phyloP scores from a whole-genome alignment of 2,888 invertebrate genomes.

The Eutolmus rufibarbis region DNA sequence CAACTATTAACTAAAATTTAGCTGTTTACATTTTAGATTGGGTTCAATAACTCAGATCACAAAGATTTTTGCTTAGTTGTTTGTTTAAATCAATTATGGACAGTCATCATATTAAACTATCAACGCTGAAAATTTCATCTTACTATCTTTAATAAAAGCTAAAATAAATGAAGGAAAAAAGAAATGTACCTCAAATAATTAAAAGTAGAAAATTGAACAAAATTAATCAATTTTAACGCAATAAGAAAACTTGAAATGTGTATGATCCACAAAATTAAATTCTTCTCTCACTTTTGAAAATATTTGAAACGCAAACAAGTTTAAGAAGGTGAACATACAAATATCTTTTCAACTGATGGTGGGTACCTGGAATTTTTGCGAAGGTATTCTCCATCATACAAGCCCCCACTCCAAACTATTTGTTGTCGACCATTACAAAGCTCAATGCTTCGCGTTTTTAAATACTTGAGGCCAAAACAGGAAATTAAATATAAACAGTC shows the following conservation, averaged over 20 bases:
- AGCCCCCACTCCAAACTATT: neutral
- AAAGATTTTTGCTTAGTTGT: no score
- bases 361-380: neutral
- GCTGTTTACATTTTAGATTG: neutral
- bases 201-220: neutral
- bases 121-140: no score
- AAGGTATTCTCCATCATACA: neutral
- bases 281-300: neutral
- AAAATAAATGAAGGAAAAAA: no score
- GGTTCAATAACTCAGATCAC: neutral
- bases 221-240: neutral
- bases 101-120: no score
- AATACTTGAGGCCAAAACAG: neutral
- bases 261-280: neutral
- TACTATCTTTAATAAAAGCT: no score
- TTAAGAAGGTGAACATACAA: neutral
- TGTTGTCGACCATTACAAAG: neutral
- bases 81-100: no score
- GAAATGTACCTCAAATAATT: no score
- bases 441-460: neutral
- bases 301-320: neutral
- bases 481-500: slow-evolving; percentile 13
- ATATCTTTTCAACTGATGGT: neutral
- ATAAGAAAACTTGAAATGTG: neutral
- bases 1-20: neutral